Base-by-base conservation (phyloP, 2,888 invertebrate genomes). In the Chrysopilus asiliformis region DNA sequence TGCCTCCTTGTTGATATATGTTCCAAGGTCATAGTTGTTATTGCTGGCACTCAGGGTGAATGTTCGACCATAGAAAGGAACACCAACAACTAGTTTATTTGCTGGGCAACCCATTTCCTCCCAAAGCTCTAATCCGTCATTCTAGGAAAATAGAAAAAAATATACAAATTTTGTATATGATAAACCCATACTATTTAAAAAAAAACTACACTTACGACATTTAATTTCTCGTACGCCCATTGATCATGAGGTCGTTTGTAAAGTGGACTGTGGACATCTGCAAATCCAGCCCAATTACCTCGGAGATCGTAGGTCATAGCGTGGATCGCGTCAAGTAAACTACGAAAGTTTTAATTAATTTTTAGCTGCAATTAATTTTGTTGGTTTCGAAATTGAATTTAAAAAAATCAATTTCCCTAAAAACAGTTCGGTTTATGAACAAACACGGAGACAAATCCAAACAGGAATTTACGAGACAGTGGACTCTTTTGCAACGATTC, bases 231-330 rank as follows among this genome's bases (percentile, higher is more conserved):
- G 53, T 87, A 89, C 14, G 85, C 86, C 69, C 79, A 87, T 55
- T 87, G 85, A 58, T 90, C 89, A 52, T 84, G 83, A 0, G 85
- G 81, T 30, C 90, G 70, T 53, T 76, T 82, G 58, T 85, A 86
- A 1, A 90, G 66, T 2, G 89, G 84, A 49, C 87, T 87, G 56
- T 90, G 90, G 0, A 80, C 78, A 53, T 90, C 89, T 1, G 89
- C 87, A 53, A 87, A 87, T 12, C 89, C 89, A 2, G 82, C 87
- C 89, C 89, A 89, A 57, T 85, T 86, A 9, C 86, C 86, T 41
- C 86, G 70, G 31, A 86, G 68, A 60, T 86, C 86, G 56, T 86
- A 86, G 0, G 84, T 74, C 86, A 86, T 86, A 30, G 81, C 84
- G 54, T 86, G 85, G 36, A 86, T 75, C 0, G 84, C 85, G 55